Evolutionary conservation across 2,113 vertebrate genomes (phyloP).

Genomic region (Xerus inauris): DNA sequence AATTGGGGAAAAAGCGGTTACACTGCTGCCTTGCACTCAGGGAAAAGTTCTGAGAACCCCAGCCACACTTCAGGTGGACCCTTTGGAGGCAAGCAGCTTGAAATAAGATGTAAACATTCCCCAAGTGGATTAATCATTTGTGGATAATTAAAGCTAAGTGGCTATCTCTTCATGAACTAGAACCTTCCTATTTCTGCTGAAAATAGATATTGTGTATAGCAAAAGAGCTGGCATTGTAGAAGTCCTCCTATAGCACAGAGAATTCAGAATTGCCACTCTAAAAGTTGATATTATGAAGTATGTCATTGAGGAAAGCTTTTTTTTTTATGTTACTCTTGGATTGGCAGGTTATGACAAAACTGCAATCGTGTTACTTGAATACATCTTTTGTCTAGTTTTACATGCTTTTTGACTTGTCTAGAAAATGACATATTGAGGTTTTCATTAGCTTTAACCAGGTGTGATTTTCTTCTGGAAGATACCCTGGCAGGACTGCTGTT

Average conservation of each 20-base stretch:
- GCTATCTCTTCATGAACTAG: background rate
- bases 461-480: slow-evolving; percentile 88
- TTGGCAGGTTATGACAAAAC: slow-evolving; percentile 92
- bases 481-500: slow-evolving; percentile 89
- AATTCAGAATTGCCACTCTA: slow-evolving; percentile 88
- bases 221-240: slow-evolving; percentile 56
- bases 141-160: slow-evolving; percentile 75
- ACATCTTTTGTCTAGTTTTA: slow-evolving; percentile 95
- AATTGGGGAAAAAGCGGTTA: background rate
- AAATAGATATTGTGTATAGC: slow-evolving; percentile 21
- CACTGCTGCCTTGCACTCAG: background rate
- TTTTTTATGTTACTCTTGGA: slow-evolving; percentile 89
- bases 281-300: slow-evolving; percentile 89
- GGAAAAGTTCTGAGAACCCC: background rate
- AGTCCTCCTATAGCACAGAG: slow-evolving; percentile 80
- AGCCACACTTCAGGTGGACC: background rate
- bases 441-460: slow-evolving; percentile 95
- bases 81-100: background rate
- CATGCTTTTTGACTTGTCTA: slow-evolving; percentile 91
- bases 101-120: background rate
- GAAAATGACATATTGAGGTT: slow-evolving; percentile 94
- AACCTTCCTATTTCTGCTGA: slow-evolving; percentile 33
- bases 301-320: slow-evolving; percentile 90
- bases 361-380: slow-evolving; percentile 92
- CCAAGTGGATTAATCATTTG: slow-evolving; percentile 69